Conservation (phyloP, 2,888 invertebrate species). For the Cataglyphis albicans region DNA sequence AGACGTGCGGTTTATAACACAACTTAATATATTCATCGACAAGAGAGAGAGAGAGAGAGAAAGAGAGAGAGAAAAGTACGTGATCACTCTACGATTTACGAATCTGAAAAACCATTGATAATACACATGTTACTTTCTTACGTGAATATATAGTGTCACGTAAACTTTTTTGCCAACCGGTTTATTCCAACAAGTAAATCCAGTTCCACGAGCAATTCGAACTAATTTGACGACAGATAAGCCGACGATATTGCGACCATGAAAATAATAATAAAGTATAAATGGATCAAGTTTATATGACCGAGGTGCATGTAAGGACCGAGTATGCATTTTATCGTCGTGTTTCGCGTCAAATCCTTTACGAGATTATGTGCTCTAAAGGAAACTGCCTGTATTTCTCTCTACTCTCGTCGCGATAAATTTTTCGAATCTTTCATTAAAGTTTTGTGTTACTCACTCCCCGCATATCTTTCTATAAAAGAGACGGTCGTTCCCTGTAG, state of each 20-base stretch:
- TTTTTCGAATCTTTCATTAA: slow-evolving; percentile 33
- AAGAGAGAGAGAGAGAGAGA: background rate
- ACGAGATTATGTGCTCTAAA: slow-evolving; percentile 63
- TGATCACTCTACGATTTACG: too few relatives aligned
- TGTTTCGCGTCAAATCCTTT: slow-evolving; percentile 68
- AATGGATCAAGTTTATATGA: slow-evolving; percentile 85
- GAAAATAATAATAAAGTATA: slow-evolving; percentile 86
- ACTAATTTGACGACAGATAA: slow-evolving; percentile 84
- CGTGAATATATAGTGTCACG: slow-evolving; percentile 14
- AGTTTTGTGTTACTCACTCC: background rate
- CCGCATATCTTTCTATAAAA: background rate
- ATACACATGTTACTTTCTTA: slow-evolving; percentile 35
- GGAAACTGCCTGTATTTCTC: slow-evolving; percentile 46
- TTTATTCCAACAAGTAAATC: slow-evolving; percentile 75
- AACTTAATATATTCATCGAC: slow-evolving; percentile 11
- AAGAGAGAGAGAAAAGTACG: background rate
- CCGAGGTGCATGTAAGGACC: slow-evolving; percentile 71
- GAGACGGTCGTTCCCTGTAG: background rate
- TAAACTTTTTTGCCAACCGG: slow-evolving; percentile 53
- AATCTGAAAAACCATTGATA: background rate
- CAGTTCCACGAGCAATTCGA: slow-evolving; percentile 81
- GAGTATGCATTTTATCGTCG: slow-evolving; percentile 79
- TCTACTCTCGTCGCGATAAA: slow-evolving; percentile 7
- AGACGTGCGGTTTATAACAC: background rate
- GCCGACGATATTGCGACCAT: slow-evolving; percentile 83